These are phyloP conservation scores for Seira sanloemensis DNA, from an alignment of 2,888 invertebrate genomes.

Conservation along the genomic window DNA sequence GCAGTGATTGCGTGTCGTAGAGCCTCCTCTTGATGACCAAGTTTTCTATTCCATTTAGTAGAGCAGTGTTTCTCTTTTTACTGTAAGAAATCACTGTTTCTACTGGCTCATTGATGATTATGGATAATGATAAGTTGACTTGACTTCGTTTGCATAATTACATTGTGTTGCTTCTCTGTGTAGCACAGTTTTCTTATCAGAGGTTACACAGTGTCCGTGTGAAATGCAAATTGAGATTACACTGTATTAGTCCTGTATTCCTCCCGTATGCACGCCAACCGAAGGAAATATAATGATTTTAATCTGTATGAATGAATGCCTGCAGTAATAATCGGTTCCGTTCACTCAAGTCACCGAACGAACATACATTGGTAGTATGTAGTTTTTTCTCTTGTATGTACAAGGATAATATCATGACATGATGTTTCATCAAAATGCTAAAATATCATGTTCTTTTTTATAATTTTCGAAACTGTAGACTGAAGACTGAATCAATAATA, in stretches of 20 bases:
- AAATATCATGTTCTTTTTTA: too few species aligned
- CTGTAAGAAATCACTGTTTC: slow-evolving; percentile 1
- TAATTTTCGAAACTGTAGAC: too few species aligned
- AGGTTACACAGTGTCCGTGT: slow-evolving; percentile 38
- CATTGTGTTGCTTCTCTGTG: background rate
- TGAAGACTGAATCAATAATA: too few species aligned
- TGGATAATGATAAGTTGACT: slow-evolving; percentile 10
- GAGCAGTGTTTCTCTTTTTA: background rate
- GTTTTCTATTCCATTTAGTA: slow-evolving; percentile 6
- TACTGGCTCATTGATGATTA: slow-evolving; percentile 23
- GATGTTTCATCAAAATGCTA: too few species aligned
- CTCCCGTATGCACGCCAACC: background rate
- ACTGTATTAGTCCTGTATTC: slow-evolving; percentile 15
- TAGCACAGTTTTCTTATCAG: slow-evolving; percentile 33
- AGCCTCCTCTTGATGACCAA: slow-evolving; percentile 11
- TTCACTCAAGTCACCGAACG: slow-evolving; percentile 5
- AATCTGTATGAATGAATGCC: slow-evolving; percentile 57
- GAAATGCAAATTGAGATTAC: slow-evolving; percentile 46
- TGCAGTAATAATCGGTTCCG: slow-evolving; percentile 44
- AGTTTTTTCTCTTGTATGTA: too few species aligned
- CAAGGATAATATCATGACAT: too few species aligned
- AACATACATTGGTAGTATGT: too few species aligned
- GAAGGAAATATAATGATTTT: slow-evolving; percentile 52
- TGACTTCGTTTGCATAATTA: slow-evolving; percentile 28
- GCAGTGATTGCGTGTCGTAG: background rate